Percentiles rank a stretch among this genome's conserved stretches.
These are phyloP conservation scores for Nothocercus nigrocapillus DNA, from an alignment of 2,113 vertebrate genomes.

Conservation along the genomic window DNA sequence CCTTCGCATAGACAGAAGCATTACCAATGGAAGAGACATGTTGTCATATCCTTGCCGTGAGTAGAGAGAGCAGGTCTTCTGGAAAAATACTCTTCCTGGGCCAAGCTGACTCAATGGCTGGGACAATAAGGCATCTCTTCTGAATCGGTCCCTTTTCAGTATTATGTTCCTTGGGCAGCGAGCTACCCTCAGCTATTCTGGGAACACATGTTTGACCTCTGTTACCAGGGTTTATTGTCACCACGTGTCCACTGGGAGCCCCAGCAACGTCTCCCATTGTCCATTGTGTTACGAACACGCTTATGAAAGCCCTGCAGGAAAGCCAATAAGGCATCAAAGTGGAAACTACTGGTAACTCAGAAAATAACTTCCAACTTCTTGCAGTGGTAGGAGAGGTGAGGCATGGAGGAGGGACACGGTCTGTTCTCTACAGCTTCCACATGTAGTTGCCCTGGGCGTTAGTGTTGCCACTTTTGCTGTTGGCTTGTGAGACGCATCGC, in stretches of 20 bases:
- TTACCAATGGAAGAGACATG: conserved; percentile 38
- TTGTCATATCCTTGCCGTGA: conserved; percentile 19
- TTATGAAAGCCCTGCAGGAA: conserved; percentile 13
- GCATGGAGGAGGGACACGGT: not conserved
- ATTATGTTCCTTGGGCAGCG: not conserved
- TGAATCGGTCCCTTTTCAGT: not conserved
- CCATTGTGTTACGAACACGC: conserved; percentile 64
- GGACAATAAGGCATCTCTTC: conserved; percentile 49
- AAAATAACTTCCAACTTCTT: conserved; percentile 22
- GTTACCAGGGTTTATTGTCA: conserved; percentile 58
- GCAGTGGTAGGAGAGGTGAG: not conserved
- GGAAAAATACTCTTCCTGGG: conserved; percentile 35
- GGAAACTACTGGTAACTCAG: conserved; percentile 36
- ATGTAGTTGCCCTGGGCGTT: not conserved
- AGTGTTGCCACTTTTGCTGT: not conserved
- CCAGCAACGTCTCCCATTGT: conserved; percentile 66
- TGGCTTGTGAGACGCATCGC: fast-evolving
- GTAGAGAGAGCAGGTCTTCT: conserved; percentile 12
- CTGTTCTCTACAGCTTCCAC: not conserved
- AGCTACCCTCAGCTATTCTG: conserved; percentile 49
- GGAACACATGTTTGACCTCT: conserved; percentile 60
- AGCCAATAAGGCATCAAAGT: conserved; percentile 27
- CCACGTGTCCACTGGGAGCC: conserved; percentile 59
- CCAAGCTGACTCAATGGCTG: conserved; percentile 43
- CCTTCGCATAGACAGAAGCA: not conserved